Conservation (phyloP, 2,797 vertebrate species). For the Pyrocephalus nanus region DNA sequence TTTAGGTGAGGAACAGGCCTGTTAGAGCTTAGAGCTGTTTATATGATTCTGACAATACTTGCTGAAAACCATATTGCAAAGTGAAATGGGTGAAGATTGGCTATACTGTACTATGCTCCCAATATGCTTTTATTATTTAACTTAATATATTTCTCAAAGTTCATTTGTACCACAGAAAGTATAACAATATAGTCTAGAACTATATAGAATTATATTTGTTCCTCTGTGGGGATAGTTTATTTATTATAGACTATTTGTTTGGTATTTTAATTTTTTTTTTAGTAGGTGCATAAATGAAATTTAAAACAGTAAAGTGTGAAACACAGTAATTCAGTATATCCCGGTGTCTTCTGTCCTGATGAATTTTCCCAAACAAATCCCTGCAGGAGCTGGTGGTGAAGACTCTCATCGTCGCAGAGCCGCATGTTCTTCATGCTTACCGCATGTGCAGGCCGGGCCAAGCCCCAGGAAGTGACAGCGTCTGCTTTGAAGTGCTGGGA, state of each 20-base stretch:
- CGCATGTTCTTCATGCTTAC: slow-evolving; percentile 94
- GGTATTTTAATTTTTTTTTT: neutral
- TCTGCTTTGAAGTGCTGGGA: slow-evolving; percentile 97
- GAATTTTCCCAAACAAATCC: neutral
- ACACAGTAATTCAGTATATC: neutral
- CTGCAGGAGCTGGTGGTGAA: slow-evolving; percentile 94
- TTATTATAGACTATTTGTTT: neutral
- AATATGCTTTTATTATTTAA: neutral
- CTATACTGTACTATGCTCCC: neutral
- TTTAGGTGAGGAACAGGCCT: neutral
- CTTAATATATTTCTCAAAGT: neutral
- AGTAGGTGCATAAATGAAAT: neutral
- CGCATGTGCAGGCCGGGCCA: slow-evolving; percentile 98
- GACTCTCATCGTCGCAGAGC: slow-evolving; percentile 95
- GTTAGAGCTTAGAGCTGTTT: neutral
- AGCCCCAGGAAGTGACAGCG: slow-evolving; percentile 94
- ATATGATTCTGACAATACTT: neutral
- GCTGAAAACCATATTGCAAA: neutral
- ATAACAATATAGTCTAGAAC: neutral
- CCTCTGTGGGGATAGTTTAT: neutral
- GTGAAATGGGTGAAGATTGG: neutral
- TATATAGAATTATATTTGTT: neutral
- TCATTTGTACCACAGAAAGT: neutral
- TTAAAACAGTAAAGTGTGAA: neutral
- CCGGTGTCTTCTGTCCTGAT: neutral